A percentile compares a stretch with the other conserved stretches of the same genome.
phyloP scores from a whole-genome alignment of 2,113 vertebrate genomes.

The Forbesichthys agassizii region DNA sequence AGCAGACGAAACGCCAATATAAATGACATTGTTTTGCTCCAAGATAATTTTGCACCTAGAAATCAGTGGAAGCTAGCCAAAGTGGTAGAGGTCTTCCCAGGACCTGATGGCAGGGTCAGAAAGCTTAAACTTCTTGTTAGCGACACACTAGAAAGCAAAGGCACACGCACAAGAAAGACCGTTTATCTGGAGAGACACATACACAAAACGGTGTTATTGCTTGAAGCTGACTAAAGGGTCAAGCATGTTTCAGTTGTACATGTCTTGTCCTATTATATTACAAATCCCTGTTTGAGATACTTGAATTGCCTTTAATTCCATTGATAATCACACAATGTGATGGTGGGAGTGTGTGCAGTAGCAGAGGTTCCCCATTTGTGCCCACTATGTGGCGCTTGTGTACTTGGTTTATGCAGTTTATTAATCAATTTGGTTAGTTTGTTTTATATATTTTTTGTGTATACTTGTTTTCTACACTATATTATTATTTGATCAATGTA shows the following conservation, averaged over 20 bases:
- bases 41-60: constrained; percentile 16
- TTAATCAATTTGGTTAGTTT: too few species aligned
- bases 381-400: too few species aligned
- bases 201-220: constrained; percentile 20
- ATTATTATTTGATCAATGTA: too few species aligned
- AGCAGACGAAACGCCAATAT: constrained; percentile 5
- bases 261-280: background rate
- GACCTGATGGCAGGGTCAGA: constrained; percentile 12
- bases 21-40: constrained; percentile 32
- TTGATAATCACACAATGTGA: too few species aligned
- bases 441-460: too few species aligned
- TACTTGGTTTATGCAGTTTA: too few species aligned
- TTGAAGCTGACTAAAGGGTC: constrained; percentile 10
- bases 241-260: background rate
- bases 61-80: constrained; percentile 36
- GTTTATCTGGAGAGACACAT: constrained; percentile 16
- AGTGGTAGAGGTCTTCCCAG: constrained; percentile 29
- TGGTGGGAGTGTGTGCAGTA: too few species aligned
- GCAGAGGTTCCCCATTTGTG: too few species aligned
- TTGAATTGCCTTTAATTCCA: too few species aligned
- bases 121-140: constrained; percentile 19
- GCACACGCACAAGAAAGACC: constrained; percentile 7
- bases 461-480: too few species aligned
- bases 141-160: constrained; percentile 29
- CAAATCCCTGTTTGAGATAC: too few species aligned